Conservation (phyloP, 2,888 invertebrate genomes). For the Dichetophora obliterata region DNA sequence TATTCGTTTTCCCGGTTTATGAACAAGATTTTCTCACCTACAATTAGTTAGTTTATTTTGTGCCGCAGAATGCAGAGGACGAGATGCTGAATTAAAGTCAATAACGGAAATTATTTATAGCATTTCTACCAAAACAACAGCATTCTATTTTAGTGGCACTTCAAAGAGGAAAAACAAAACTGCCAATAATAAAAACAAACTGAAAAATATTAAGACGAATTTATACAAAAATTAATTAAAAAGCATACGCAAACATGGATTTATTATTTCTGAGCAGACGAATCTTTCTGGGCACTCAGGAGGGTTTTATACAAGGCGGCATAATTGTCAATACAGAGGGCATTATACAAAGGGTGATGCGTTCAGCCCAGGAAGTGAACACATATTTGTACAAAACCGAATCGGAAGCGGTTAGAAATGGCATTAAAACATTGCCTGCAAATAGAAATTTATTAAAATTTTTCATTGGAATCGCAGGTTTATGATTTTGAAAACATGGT, state of each 20-base stretch:
- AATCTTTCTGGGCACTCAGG: conserved; percentile 71
- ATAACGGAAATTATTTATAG: background rate
- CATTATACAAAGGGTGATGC: conserved; percentile 72
- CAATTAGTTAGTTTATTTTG: no score
- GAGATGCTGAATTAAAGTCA: no score
- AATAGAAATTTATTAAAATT: background rate
- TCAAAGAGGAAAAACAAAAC: background rate
- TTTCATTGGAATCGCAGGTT: conserved; percentile 53
- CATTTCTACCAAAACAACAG: background rate
- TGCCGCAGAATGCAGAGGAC: no score
- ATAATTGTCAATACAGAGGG: conserved; percentile 74
- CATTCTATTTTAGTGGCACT: background rate
- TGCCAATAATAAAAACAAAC: background rate
- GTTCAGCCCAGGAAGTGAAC: conserved; percentile 70
- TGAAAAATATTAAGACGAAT: background rate
- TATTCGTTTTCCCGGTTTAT: no score
- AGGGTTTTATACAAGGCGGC: conserved; percentile 73
- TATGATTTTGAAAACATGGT: conserved; percentile 72
- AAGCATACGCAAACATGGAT: conserved; percentile 58
- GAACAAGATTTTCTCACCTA: no score
- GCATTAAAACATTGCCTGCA: background rate
- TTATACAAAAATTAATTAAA: background rate
- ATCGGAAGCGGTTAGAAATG: conserved; percentile 71
- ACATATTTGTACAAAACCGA: conserved; percentile 70
- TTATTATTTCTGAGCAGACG: conserved; percentile 67